These are phyloP conservation scores for Lochmaea capreae DNA, from an alignment of 2,888 invertebrate species.

Conservation along the genomic window DNA sequence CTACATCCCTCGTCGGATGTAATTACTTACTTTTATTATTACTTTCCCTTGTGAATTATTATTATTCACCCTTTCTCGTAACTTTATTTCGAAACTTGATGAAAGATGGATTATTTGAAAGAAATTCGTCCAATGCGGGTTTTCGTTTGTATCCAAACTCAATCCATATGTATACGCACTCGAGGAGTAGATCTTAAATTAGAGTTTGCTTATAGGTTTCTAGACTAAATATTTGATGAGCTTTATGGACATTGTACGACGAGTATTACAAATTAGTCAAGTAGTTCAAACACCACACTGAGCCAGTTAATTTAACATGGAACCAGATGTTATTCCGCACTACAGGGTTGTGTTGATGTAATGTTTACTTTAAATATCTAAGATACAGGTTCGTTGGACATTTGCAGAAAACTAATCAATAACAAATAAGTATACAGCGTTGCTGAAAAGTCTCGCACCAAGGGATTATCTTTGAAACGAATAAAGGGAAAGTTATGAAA, in stretches of 20 bases:
- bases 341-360: neutral
- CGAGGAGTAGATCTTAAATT: neutral
- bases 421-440: too few relatives aligned
- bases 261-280: conserved; percentile 1
- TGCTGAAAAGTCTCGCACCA: too few relatives aligned
- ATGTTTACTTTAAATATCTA: too few relatives aligned
- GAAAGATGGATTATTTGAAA: neutral
- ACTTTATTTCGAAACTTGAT: neutral
- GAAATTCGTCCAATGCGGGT: neutral
- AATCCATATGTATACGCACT: neutral
- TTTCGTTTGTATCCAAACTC: neutral
- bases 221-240: neutral
- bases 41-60: conserved; percentile 5
- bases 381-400: too few relatives aligned
- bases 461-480: too few relatives aligned
- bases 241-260: neutral
- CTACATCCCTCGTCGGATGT: conserved; percentile 3
- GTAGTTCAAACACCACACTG: neutral
- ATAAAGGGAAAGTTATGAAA: too few relatives aligned
- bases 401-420: too few relatives aligned
- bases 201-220: neutral
- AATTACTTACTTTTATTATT: conserved; percentile 9
- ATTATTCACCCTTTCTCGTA: conserved; percentile 4
- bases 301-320: neutral
- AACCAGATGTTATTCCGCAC: neutral